Percentiles rank a stretch among this genome's conserved stretches.
Conservation (phyloP, 2,113 vertebrate species). For the Entomyzon cyanotis region DNA sequence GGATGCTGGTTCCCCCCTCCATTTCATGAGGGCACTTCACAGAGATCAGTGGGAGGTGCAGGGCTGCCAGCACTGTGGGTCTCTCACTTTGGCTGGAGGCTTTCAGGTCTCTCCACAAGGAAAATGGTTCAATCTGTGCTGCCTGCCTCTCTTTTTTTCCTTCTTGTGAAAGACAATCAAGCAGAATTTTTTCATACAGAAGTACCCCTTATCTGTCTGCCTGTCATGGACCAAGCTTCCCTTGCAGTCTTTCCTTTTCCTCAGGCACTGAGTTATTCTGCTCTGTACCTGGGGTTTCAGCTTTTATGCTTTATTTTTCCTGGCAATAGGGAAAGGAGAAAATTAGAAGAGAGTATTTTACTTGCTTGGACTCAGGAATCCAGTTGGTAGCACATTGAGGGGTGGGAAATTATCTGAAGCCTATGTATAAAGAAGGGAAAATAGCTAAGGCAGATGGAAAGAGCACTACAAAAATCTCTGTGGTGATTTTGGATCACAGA, state of each 20-base stretch:
- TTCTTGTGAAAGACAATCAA: neutral
- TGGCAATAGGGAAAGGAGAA: neutral
- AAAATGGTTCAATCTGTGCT: neutral
- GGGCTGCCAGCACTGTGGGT: neutral
- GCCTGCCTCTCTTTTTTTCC: neutral
- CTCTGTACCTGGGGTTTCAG: neutral
- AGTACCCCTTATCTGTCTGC: neutral
- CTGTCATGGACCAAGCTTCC: neutral
- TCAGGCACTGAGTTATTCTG: neutral
- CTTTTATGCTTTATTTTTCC: neutral
- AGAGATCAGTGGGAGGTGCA: neutral
- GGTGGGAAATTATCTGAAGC: neutral
- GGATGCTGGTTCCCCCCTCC: neutral
- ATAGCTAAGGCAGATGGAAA: neutral
- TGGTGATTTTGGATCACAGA: rapidly evolving
- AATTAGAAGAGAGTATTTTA: neutral
- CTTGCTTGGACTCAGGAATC: neutral
- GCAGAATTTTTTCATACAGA: neutral
- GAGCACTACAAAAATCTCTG: neutral
- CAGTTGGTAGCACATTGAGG: neutral
- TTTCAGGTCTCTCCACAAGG: neutral
- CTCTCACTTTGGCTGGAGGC: neutral
- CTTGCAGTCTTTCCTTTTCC: neutral
- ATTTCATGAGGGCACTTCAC: neutral
- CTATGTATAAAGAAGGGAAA: neutral